A percentile compares a stretch with the other conserved stretches of the same genome.
These are phyloP conservation scores for Plagodis dolabraria DNA, from an alignment of 2,888 invertebrate species.

Conservation along the genomic window DNA sequence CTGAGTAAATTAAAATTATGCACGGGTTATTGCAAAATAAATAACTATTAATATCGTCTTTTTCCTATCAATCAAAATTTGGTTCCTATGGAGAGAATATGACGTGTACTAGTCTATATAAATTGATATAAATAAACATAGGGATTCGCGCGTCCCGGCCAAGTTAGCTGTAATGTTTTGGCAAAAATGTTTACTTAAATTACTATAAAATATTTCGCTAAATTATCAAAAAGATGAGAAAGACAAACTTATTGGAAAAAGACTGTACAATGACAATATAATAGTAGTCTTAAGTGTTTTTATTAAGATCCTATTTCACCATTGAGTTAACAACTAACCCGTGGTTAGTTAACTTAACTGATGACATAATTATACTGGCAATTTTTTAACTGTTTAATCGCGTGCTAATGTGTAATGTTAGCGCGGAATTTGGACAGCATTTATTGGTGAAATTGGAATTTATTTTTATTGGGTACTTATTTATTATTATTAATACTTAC, in stretches of 20 bases:
- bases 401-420: slow-evolving; percentile 22
- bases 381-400: slow-evolving; percentile 15
- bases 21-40: slow-evolving; percentile 21
- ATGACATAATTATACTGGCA: slow-evolving; percentile 10
- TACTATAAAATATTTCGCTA: slow-evolving; percentile 8
- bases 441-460: slow-evolving; percentile 18
- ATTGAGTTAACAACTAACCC: slow-evolving; percentile 18
- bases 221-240: slow-evolving; percentile 36
- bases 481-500: neutral
- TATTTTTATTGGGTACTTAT: neutral
- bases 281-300: slow-evolving; percentile 24
- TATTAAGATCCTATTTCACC: slow-evolving; percentile 21
- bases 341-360: slow-evolving; percentile 22
- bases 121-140: slow-evolving; percentile 1
- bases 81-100: slow-evolving; percentile 5
- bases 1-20: neutral
- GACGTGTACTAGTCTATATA: slow-evolving; percentile 11
- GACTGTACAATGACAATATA: slow-evolving; percentile 64
- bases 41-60: slow-evolving; percentile 41
- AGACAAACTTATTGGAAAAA: slow-evolving; percentile 64
- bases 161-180: neutral
- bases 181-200: too few relatives aligned
- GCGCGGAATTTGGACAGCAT: slow-evolving; percentile 17
- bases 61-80: slow-evolving; percentile 44
- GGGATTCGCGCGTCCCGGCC: neutral